phyloP scores from a whole-genome alignment of 2,888 invertebrate species.

The Troilus luridus region DNA sequence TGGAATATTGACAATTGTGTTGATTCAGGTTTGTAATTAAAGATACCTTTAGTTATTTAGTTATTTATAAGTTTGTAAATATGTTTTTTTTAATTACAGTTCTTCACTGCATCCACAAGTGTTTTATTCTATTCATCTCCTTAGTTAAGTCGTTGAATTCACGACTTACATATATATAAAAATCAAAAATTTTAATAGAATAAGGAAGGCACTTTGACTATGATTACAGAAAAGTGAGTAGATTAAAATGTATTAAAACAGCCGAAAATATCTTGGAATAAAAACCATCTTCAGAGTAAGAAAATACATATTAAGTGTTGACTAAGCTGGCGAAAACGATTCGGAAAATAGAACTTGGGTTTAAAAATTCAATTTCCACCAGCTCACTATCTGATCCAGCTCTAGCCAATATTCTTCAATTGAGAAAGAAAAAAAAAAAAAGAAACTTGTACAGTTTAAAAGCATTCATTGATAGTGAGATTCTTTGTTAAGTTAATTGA shows the following conservation, averaged over 20 bases:
- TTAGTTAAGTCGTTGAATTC: too few species aligned
- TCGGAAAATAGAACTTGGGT: not conserved
- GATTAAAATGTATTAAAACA: not conserved
- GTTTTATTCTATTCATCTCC: too few species aligned
- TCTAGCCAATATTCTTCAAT: not conserved
- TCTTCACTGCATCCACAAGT: too few species aligned
- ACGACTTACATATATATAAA: too few species aligned
- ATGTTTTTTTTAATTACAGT: too few species aligned
- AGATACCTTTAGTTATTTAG: too few species aligned
- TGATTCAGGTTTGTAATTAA: too few species aligned
- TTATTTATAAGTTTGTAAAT: too few species aligned
- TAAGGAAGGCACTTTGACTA: not conserved
- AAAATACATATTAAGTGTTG: not conserved
- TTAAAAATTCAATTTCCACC: constrained; percentile 35
- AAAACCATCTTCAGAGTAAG: not conserved
- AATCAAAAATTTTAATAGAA: too few species aligned
- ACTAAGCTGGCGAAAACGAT: not conserved
- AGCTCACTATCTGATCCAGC: constrained; percentile 11
- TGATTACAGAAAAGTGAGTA: not conserved
- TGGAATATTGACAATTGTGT: too few species aligned
- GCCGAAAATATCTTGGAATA: not conserved
- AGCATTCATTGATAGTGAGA: not conserved
- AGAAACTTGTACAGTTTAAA: not conserved
- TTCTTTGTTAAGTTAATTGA: constrained; percentile 12
- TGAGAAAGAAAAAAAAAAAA: not conserved